Percentiles rank a stretch among this genome's conserved stretches.
These are phyloP conservation scores for Rallus limicola DNA, from an alignment of 2,113 vertebrate species.

Conservation along the genomic window DNA sequence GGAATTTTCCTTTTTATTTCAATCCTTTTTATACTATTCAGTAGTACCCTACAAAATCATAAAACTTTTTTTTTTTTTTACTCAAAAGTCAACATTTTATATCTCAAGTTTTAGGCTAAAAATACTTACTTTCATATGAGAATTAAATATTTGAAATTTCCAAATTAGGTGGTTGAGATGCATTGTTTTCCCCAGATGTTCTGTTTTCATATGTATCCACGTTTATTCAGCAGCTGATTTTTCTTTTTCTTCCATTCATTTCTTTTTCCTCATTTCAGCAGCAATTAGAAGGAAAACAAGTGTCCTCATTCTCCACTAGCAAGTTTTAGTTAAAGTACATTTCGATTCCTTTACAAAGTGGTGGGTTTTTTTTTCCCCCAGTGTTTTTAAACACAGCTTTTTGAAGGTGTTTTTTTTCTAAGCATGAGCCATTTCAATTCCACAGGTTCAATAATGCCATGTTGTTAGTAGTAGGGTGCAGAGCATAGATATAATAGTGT, in stretches of 20 bases:
- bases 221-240: not conserved
- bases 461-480: not conserved
- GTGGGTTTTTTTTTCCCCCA: not conserved
- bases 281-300: slow-evolving; percentile 6
- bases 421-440: not conserved
- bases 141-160: slow-evolving; percentile 8
- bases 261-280: slow-evolving; percentile 28
- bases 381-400: slow-evolving; percentile 8
- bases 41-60: not conserved
- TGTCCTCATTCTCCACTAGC: not conserved
- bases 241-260: not conserved
- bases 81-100: not conserved
- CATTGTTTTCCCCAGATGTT: slow-evolving; percentile 8
- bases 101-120: not conserved
- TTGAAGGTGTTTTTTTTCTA: not conserved
- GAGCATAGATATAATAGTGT: not conserved
- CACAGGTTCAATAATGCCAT: not conserved
- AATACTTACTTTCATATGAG: not conserved
- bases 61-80: not conserved
- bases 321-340: slow-evolving; percentile 36
- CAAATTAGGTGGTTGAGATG: not conserved
- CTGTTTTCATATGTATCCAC: not conserved
- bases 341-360: not conserved
- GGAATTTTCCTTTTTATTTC: not conserved
- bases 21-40: not conserved